A percentile compares a stretch with the other conserved stretches of the same genome.
Conservation (phyloP, 37 sponge, comb jelly and placozoan species). For the Halichondria panicea region DNA sequence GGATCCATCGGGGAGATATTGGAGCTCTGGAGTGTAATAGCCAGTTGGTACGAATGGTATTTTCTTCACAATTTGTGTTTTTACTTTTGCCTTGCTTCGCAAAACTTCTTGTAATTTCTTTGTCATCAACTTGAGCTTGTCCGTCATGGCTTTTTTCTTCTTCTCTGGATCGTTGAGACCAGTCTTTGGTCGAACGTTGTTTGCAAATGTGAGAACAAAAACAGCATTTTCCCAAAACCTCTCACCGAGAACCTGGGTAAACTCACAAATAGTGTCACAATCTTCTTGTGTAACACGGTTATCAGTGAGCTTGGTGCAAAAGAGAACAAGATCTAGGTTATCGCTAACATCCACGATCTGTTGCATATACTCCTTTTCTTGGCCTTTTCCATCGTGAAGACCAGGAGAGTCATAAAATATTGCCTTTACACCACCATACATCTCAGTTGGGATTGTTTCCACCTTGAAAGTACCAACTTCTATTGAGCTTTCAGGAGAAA, state of each 20-base stretch:
- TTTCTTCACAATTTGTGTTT: constrained; percentile 2
- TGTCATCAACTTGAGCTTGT: not conserved
- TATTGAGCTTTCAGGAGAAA: not conserved
- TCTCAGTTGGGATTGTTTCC: not conserved
- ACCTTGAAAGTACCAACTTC: constrained; percentile 5
- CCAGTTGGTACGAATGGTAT: constrained; percentile 13
- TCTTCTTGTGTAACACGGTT: constrained; percentile 1
- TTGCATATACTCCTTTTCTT: constrained; percentile 1
- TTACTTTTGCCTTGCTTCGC: not conserved
- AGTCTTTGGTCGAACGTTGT: constrained; percentile 3
- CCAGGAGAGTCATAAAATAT: constrained; percentile 23
- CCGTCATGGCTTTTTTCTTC: not conserved
- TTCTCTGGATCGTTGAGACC: not conserved
- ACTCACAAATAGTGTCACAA: not conserved
- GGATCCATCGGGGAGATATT: constrained; percentile 4
- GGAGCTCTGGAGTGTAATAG: not conserved
- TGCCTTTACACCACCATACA: not conserved
- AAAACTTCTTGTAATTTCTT: constrained; percentile 3
- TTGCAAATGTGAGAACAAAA: constrained; percentile 11
- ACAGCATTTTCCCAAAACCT: constrained; percentile 4
- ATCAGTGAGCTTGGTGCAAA: not conserved
- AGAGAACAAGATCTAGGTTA: constrained; percentile 15
- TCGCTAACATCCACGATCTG: not conserved
- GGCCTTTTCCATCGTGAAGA: constrained; percentile 4
- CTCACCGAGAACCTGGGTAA: not conserved